A percentile compares a stretch with the other conserved stretches of the same genome.
phyloP scores from a whole-genome alignment of 1,140 invertebrate genomes.

The Armadillidium nasatum region DNA sequence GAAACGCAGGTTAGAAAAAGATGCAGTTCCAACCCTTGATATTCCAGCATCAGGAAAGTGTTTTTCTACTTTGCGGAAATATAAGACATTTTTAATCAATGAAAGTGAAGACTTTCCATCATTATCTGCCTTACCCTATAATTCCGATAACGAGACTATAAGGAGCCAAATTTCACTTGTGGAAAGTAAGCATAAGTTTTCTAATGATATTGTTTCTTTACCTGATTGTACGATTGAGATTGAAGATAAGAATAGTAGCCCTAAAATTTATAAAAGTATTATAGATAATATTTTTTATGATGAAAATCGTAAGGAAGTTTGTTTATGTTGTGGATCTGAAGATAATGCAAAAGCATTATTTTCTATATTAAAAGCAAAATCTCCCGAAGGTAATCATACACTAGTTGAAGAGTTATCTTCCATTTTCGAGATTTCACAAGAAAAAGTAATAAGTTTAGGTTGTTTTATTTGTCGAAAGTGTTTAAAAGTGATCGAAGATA shows the following conservation, averaged over 20 bases:
- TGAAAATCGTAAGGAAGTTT: background rate
- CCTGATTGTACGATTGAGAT: background rate
- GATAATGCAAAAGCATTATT: background rate
- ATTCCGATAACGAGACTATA: too few relatives aligned
- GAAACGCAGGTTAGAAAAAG: background rate
- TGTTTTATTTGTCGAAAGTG: background rate
- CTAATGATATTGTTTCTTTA: background rate
- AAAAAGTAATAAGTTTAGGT: background rate
- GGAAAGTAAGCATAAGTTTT: too few relatives aligned
- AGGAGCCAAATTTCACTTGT: too few relatives aligned
- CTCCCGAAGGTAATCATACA: background rate
- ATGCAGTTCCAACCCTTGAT: background rate
- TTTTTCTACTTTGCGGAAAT: background rate
- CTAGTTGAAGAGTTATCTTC: background rate
- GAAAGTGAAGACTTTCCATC: too few relatives aligned
- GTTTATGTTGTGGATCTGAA: background rate
- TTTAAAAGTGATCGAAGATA: background rate
- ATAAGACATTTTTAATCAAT: too few relatives aligned
- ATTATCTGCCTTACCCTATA: too few relatives aligned
- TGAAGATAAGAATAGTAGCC: background rate
- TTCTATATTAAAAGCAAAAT: background rate
- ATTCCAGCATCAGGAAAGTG: background rate
- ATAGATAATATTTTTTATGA: background rate
- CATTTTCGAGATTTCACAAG: background rate
- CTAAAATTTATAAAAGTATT: background rate